A percentile compares a stretch with the other conserved stretches of the same genome.
These are phyloP conservation scores for Cepaea hortensis DNA, from an alignment of 2,888 invertebrate genomes.

Conservation along the genomic window DNA sequence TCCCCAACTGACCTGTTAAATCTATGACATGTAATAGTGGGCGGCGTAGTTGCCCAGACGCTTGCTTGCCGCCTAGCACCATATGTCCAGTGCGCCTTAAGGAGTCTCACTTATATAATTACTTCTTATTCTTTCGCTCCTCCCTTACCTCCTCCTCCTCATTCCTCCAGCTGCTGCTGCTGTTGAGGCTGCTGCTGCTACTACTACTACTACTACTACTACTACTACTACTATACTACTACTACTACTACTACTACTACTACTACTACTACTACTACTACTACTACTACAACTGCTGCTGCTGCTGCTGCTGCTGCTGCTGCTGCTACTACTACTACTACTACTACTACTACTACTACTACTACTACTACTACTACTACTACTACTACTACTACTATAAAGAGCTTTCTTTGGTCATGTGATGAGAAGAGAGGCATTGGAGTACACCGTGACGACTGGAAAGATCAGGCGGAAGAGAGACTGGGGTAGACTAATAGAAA, in stretches of 20 bases:
- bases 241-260: slow-evolving; percentile 26
- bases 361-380: slow-evolving; percentile 23
- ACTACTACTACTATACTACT: slow-evolving; percentile 26
- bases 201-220: slow-evolving; percentile 10
- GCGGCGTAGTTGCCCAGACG: no score
- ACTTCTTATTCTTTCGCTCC: neutral
- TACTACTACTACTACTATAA: neutral
- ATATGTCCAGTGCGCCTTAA: neutral
- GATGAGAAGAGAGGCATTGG: no score
- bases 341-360: slow-evolving; percentile 24
- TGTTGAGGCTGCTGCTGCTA: neutral
- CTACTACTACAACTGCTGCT: slow-evolving; percentile 3
- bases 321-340: slow-evolving; percentile 12
- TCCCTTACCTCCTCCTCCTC: neutral
- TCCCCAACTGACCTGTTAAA: no score
- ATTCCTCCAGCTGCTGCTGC: neutral
- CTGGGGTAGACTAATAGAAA: no score
- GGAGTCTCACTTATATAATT: neutral
- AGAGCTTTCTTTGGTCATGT: neutral
- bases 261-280: slow-evolving; percentile 26
- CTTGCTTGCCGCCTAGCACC: no score
- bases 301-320: no score
- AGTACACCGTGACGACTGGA: no score
- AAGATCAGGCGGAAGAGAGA: no score
- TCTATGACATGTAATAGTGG: no score